Conservation (phyloP, 2,888 invertebrate species). For the Carcina quercana region DNA sequence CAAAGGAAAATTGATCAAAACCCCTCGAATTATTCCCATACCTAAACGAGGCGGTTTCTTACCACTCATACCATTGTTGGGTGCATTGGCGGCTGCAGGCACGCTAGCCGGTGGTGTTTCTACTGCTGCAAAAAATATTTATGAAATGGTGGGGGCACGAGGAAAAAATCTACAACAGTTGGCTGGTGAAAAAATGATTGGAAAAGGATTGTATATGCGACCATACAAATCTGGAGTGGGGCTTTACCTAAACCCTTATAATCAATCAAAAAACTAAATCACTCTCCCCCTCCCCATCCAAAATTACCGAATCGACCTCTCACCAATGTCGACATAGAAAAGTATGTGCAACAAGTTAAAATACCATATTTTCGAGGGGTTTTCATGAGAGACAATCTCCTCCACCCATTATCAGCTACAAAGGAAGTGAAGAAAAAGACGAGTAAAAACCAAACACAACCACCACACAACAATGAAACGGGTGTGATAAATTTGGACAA, state of each 20-base stretch:
- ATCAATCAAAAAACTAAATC: slow-evolving; percentile 14
- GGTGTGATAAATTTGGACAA: slow-evolving; percentile 25
- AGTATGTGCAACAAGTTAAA: slow-evolving; percentile 2
- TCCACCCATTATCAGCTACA: too few species aligned
- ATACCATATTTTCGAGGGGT: slow-evolving; percentile 15
- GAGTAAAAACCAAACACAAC: too few species aligned
- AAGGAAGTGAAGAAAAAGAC: too few species aligned
- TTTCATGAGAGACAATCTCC: slow-evolving; percentile 18
- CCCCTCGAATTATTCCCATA: slow-evolving; percentile 15
- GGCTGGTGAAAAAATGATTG: slow-evolving; percentile 5
- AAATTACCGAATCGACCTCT: slow-evolving; percentile 10
- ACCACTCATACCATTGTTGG: slow-evolving; percentile 34
- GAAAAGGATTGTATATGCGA: slow-evolving; percentile 36
- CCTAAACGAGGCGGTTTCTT: slow-evolving; percentile 33
- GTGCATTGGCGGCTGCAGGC: slow-evolving; percentile 31
- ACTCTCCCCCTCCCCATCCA: slow-evolving; percentile 9
- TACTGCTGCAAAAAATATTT: slow-evolving; percentile 28
- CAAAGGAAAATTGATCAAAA: neutral
- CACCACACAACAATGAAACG: slow-evolving; percentile 16
- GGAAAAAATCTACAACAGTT: slow-evolving; percentile 17
- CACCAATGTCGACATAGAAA: slow-evolving; percentile 9
- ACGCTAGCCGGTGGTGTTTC: slow-evolving; percentile 33
- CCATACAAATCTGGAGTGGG: slow-evolving; percentile 34
- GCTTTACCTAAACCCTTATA: slow-evolving; percentile 28
- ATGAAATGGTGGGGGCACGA: slow-evolving; percentile 27